Evolutionary conservation across 2,797 vertebrate species (phyloP), one percentile per base, ranked within the genome.

Genomic region (Odontamblyopus rebecca): DNA sequence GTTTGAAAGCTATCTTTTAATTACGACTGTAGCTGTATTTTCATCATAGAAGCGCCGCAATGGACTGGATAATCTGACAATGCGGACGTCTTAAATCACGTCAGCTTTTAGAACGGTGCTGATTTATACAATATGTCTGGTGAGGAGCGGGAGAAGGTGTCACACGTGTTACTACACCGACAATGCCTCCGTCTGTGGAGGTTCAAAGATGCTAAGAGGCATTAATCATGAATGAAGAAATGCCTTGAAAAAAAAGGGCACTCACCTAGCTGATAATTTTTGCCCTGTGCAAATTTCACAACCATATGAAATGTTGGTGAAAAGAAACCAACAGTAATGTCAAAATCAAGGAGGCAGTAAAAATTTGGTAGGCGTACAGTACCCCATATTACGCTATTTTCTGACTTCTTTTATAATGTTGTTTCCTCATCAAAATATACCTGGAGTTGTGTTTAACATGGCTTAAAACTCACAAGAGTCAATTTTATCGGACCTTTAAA

Each of bases 1-100:
- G 23, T 54, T 53, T 67, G n/a, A 61, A 67, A 67, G 48, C 67
- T 56, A 44, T 38, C 18, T 68, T 75, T 70, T 69, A 72, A 70
- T 73, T 57, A 51, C 27, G 68, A 62, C 29, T 27, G 61, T 44
- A 57, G 5, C 62, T 30, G 3, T 59, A 15, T 54, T 38, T 56
- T 66, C 56, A 68, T 53, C 30, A 62, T 41, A 30, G 26, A 61
- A 70, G 70, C 6, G 69, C 15, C 50, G 11, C 12, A 38, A 6
- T 53, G 75, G 35, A 12, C 11, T 19, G 6, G 3, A 65, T 69
- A 60, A 65, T 71, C 73, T 62, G 67, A 68, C 67, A 69, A 71
- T 74, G 9, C 30, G 8, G 23, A 71, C 2, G 35, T 64, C 41
- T 75, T 41, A 32, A 41, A 68, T 65, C 32, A 67, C 38, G 65